phyloP scores from a whole-genome alignment of 2,888 invertebrate genomes.

The Chaetogeoica ovagalla region DNA sequence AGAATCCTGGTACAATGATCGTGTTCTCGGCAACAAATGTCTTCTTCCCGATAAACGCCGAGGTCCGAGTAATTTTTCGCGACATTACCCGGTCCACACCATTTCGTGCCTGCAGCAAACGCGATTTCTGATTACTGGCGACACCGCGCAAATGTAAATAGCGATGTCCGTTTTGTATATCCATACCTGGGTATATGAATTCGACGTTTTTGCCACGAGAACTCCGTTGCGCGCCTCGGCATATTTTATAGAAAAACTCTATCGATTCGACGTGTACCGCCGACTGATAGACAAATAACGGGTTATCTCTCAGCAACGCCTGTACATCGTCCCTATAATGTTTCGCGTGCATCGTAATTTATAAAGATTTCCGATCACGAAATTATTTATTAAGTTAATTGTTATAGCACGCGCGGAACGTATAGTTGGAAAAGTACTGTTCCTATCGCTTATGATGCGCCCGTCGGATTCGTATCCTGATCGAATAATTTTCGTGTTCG shows the following conservation, averaged over 20 bases:
- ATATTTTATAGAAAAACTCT: conserved; percentile 46
- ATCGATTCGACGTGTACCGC: conserved; percentile 21
- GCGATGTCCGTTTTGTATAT: neutral
- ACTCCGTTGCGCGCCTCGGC: conserved; percentile 15
- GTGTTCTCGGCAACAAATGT: conserved; percentile 45
- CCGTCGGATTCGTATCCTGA: no score
- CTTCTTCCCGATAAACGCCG: conserved; percentile 39
- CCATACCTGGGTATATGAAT: conserved; percentile 44
- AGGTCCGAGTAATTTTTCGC: conserved; percentile 47
- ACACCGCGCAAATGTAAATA: neutral
- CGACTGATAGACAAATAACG: conserved; percentile 27
- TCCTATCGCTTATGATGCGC: no score
- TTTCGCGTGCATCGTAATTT: no score
- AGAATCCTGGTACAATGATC: conserved; percentile 44
- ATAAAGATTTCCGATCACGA: neutral
- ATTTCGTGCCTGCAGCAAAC: conserved; percentile 37
- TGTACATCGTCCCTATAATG: conserved; percentile 31
- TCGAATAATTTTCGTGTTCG: no score
- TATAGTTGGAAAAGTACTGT: no score
- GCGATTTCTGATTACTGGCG: neutral
- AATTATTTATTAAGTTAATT: neutral
- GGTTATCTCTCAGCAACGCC: conserved; percentile 11
- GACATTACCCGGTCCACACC: conserved; percentile 47
- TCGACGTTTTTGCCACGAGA: conserved; percentile 37
- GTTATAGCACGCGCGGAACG: no score